Percentiles rank a stretch among this genome's conserved stretches.
Conservation (phyloP, 2,888 invertebrate genomes). For the Eupeodes luniger region DNA sequence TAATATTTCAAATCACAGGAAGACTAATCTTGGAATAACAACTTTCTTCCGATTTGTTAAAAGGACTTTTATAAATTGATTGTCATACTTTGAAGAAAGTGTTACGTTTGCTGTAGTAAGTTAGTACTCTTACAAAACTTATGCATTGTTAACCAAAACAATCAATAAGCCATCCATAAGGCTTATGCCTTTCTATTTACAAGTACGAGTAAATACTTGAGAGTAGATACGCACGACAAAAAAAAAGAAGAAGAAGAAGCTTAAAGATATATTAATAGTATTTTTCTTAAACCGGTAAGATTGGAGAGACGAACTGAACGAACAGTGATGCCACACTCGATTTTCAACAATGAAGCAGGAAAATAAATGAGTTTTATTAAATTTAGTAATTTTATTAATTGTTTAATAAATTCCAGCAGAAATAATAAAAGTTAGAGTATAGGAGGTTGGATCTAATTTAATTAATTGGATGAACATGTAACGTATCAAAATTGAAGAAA, state of each 20-base stretch:
- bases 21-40: too few relatives aligned
- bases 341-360: too few relatives aligned
- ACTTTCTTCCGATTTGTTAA: not conserved
- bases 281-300: not conserved
- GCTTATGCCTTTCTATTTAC: conserved; percentile 22
- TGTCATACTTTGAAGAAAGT: not conserved
- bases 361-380: not conserved
- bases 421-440: too few relatives aligned
- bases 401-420: too few relatives aligned
- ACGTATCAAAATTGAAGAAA: too few relatives aligned
- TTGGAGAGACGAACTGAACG: not conserved
- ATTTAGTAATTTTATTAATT: too few relatives aligned
- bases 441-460: too few relatives aligned
- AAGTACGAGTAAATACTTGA: conserved; percentile 3
- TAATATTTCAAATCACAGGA: too few relatives aligned
- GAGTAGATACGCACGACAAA: not conserved
- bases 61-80: not conserved
- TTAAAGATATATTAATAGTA: conserved; percentile 7
- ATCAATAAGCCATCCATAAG: conserved; percentile 3
- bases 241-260: not conserved
- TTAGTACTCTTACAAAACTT: not conserved
- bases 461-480: too few relatives aligned
- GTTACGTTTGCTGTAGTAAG: not conserved
- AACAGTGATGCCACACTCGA: conserved; percentile 4
- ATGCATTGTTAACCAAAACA: not conserved